Conservation (phyloP, 2,113 vertebrate genomes). For the Xyrauchen texanus region DNA sequence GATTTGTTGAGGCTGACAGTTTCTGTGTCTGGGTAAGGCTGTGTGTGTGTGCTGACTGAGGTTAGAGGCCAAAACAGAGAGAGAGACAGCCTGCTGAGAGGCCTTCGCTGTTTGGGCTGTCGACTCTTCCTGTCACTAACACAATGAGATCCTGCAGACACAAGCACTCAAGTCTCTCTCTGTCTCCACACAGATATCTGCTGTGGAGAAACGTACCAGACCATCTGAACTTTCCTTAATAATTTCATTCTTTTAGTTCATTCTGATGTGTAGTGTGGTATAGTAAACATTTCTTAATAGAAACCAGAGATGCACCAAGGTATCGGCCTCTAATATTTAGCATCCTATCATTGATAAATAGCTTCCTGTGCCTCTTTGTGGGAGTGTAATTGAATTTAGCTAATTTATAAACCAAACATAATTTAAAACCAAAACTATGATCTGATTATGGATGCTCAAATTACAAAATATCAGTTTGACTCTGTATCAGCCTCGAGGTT, state of each 20-base stretch:
- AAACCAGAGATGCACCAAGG: too few species aligned
- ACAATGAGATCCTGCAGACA: conserved; percentile 16
- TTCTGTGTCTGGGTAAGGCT: not conserved
- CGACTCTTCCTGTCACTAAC: not conserved
- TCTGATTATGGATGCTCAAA: too few species aligned
- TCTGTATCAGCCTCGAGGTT: too few species aligned
- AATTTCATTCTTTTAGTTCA: not conserved
- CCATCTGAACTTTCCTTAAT: not conserved
- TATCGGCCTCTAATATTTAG: too few species aligned
- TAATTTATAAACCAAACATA: too few species aligned
- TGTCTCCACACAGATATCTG: conserved; percentile 27
- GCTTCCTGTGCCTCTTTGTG: too few species aligned
- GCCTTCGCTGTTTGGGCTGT: conserved; percentile 20
- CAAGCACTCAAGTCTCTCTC: conserved; percentile 23
- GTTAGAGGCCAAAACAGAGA: not conserved
- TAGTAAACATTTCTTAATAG: not conserved
- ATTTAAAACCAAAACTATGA: too few species aligned
- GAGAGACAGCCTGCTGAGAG: conserved; percentile 7
- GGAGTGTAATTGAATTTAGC: too few species aligned
- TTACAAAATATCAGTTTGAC: too few species aligned
- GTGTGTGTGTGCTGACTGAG: conserved; percentile 16
- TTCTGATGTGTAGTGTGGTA: not conserved
- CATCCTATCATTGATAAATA: too few species aligned
- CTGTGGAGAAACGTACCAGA: conserved; percentile 2
- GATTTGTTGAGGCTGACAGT: too few species aligned